Percentiles rank a stretch among this genome's conserved stretches.
phyloP scores from a whole-genome alignment of 2,797 vertebrate genomes.

The Poeciliopsis paucimaculata region DNA sequence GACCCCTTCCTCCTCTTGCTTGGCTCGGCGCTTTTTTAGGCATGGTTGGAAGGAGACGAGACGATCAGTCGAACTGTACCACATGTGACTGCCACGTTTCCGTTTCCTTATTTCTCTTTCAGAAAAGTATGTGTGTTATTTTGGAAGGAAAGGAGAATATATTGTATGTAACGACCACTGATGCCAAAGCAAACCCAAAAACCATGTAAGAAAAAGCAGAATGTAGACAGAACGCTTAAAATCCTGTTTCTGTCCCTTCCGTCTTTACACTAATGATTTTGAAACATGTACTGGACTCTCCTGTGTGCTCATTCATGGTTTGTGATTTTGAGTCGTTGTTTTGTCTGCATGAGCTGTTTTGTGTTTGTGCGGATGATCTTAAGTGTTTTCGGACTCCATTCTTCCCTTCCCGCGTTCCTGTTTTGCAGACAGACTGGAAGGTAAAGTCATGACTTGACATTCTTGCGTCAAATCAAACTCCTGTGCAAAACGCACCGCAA shows the following conservation, averaged over 20 bases:
- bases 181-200: conserved; percentile 2
- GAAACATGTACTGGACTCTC: conserved; percentile 14
- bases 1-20: conserved; percentile 56
- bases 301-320: conserved; percentile 10
- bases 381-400: conserved; percentile 18
- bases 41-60: conserved; percentile 50
- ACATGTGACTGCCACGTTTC: conserved; percentile 74
- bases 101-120: conserved; percentile 72
- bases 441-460: conserved; percentile 35
- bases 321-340: conserved; percentile 12
- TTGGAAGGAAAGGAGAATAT: conserved; percentile 69
- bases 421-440: conserved; percentile 57
- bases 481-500: not conserved
- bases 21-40: conserved; percentile 44
- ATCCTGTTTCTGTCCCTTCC: conserved; percentile 3
- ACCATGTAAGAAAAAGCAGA: not conserved
- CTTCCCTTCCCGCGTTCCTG: conserved; percentile 30
- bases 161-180: conserved; percentile 79
- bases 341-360: conserved; percentile 44
- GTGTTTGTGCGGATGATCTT: conserved; percentile 28
- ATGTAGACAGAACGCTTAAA: not conserved
- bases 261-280: conserved; percentile 7
- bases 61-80: conserved; percentile 57
- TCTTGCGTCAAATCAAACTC: not conserved
- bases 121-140: conserved; percentile 76